Base-by-base conservation (phyloP, 1,140 invertebrate genomes). In the Procambarus clarkii region DNA sequence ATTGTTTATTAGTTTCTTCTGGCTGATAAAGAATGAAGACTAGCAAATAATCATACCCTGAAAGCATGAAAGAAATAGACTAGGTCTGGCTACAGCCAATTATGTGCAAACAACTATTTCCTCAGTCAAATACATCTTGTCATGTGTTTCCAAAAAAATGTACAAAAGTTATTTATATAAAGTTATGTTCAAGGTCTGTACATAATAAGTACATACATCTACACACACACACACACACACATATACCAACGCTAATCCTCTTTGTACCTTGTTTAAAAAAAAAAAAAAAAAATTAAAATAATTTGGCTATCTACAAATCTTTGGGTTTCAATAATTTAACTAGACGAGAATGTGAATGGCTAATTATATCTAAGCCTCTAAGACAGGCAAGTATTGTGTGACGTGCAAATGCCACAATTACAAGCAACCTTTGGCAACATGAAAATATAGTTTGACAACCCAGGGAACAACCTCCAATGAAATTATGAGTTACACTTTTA, bases 141-240 rank as follows among this genome's bases (percentile, higher is more conserved):
- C 54, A 45, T 64, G 24, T 88, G 76, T 88, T 58, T 88, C 80
- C 85, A 85, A 54, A 85, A 91, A 91, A 90, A 91, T 91, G 89
- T 91, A 91, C 89, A 91, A 91, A 91, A 91, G 46, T 79, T 88
- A 50, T 76, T 74, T 83, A 34, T 76, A 15, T n/a, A 77, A 84
- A 48, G 54, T 88, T 81, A 88, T 88, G 71, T 86, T 74, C 82
- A 84, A 79, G 82, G 79, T 83, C 77, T 91, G 77, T 91, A 91
- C 89, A 91, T 86, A 90, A 91, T 91, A 91, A 91, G 89, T 91
- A 91, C 89, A 91, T 91, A 91, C 34, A 85, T 79, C 89, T 91
- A 91, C 89, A 79, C 86, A 91, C 76, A 80, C 34, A 88, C 34
- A 34, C 34, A 91, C 76, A 80, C 34, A 88, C 34, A 91, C 76